phyloP scores from a whole-genome alignment of 2,113 vertebrate genomes.

The Okapia johnstoni region DNA sequence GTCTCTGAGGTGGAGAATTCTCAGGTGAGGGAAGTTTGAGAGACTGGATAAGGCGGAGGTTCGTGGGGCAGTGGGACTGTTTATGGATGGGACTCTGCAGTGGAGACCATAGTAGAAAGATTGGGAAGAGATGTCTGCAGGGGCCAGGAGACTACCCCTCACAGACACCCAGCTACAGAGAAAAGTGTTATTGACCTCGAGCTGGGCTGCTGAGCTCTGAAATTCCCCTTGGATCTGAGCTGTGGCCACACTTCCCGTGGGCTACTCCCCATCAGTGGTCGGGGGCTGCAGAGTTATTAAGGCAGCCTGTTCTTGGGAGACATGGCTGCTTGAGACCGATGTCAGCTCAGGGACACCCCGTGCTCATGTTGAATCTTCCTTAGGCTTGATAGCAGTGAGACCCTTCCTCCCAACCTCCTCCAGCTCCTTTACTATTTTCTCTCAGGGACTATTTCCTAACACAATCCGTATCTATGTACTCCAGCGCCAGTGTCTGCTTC shows the following conservation, averaged over 20 bases:
- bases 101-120: accelerated
- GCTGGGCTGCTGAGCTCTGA: neutral
- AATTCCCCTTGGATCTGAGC: neutral
- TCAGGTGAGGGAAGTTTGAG: neutral
- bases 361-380: neutral
- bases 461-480: neutral
- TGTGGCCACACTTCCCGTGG: accelerated
- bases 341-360: neutral
- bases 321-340: accelerated
- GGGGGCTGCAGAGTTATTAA: neutral
- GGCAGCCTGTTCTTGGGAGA: neutral
- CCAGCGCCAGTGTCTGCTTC: neutral
- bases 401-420: neutral
- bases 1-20: neutral
- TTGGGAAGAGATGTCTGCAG: neutral
- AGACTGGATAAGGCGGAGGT: neutral
- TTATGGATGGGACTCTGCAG: neutral
- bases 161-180: neutral
- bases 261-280: neutral
- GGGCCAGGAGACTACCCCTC: neutral
- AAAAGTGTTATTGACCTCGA: accelerated
- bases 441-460: neutral
- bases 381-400: neutral
- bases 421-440: neutral
- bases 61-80: neutral